Evolutionary conservation across 2,113 vertebrate genomes (phyloP), one percentile per base, ranked within the genome.

Genomic region (Chunga burmeisteri): DNA sequence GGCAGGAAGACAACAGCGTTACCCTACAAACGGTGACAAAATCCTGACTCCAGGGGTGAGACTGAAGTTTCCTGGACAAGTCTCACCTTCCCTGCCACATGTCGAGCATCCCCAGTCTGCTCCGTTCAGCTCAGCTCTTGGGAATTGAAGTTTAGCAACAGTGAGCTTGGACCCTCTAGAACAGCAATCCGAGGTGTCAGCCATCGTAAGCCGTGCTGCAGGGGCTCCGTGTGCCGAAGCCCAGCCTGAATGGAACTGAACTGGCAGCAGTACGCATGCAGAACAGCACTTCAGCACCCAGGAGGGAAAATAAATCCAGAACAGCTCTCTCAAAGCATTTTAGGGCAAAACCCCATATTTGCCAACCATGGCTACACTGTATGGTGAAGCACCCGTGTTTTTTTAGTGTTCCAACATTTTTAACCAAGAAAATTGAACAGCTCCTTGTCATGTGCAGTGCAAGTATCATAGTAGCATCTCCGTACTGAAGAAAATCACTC

Each of bases 181-280:
- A 83, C 22, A 78, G 49, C 1, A 1, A 84, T 16, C 15, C 13
- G 23, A 4, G 0, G 0, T 32, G 13, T 47, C 63, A 29, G 32
- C 61, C 42, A 3, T 8, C 0, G 0, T 1, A 42, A 52, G 72
- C 53, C 22, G 34, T 16, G 1, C 65, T 38, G 56, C 59, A 52
- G 44, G 40, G 27, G 30, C 26, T 74, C 2, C 4, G 16, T 12
- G 2, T n/a, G 26, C 42, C 2, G 3, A 52, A 38, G 5, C n/a
- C 30, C 47, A 22, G 27, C 7, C 65, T n/a, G 32, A 70, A 38
- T 38, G 38, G 38, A 38, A 44, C 19, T 22, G 49, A 59, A 17
- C 34, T 4, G 67, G 36, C 47, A 82, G 47, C 29, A 53, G 52
- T 2, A 63, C 4, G 17, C 13, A 5, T 2, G 10, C 46, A 71